Evolutionary conservation across 37 sponge, comb jelly and placozoan species (phyloP).

Genomic region (Cliona cf. orientalis): DNA sequence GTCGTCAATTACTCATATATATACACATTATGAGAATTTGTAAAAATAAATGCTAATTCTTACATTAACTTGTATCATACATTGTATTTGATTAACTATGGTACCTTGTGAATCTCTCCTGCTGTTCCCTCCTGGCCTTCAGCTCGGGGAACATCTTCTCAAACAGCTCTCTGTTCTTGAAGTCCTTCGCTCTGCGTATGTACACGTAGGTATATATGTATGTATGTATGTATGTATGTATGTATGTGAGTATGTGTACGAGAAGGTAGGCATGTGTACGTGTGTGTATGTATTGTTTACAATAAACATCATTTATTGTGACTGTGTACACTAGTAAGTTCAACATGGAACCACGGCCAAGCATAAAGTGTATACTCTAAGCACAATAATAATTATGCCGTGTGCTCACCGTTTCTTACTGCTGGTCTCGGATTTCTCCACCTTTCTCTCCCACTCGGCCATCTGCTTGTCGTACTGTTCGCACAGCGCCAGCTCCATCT

Average conservation of each 20-base stretch:
- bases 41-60: no score
- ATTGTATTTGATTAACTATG: no score
- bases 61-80: no score
- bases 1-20: not conserved
- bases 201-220: not conserved
- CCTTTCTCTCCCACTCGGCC: slow-evolving; percentile 71
- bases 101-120: slow-evolving; percentile 73
- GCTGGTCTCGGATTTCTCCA: slow-evolving; percentile 49
- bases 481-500: slow-evolving; percentile 62
- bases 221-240: no score
- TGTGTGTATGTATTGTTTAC: no score
- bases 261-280: no score
- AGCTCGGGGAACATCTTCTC: slow-evolving; percentile 83
- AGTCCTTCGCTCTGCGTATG: slow-evolving; percentile 43
- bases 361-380: no score
- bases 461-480: slow-evolving; percentile 54
- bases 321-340: no score
- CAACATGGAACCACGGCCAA: no score
- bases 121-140: slow-evolving; percentile 62
- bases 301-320: no score
- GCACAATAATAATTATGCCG: no score
- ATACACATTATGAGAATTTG: not conserved
- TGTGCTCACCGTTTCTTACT: slow-evolving; percentile 68
- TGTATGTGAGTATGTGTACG: no score
- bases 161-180: slow-evolving; percentile 78